These are phyloP conservation scores for Oreochromis mossambicus DNA, from an alignment of 2,797 vertebrate species.

Conservation along the genomic window DNA sequence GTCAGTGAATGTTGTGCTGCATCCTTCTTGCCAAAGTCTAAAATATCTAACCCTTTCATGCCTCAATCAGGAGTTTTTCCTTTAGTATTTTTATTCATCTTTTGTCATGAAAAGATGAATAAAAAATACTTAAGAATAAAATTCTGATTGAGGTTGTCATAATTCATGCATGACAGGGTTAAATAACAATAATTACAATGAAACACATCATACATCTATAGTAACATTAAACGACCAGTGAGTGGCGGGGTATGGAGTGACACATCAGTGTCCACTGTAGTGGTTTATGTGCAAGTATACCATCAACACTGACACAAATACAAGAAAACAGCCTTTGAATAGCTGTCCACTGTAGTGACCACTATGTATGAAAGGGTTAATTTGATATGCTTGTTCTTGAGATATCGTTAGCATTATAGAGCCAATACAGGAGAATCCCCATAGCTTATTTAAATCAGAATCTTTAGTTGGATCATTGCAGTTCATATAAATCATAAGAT, in stretches of 20 bases:
- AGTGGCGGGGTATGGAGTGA: rapidly evolving
- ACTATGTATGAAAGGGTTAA: background rate
- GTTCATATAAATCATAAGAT: background rate
- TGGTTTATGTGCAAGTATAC: background rate
- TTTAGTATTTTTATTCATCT: background rate
- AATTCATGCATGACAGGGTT: rapidly evolving
- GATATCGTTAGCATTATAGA: background rate
- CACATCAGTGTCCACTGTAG: rapidly evolving
- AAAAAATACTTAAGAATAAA: rapidly evolving
- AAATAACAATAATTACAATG: background rate
- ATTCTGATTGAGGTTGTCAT: background rate
- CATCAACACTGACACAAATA: background rate
- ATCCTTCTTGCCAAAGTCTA: background rate
- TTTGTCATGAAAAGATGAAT: background rate
- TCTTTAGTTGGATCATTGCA: background rate
- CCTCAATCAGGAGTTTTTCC: background rate
- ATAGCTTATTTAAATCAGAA: background rate
- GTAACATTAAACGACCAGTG: rapidly evolving
- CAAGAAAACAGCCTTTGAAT: background rate
- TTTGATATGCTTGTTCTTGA: background rate
- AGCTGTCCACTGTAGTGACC: background rate
- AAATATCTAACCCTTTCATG: background rate
- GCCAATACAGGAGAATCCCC: background rate
- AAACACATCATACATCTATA: background rate
- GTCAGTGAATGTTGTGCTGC: background rate